Evolutionary conservation across 2,888 invertebrate species (phyloP).

Genomic region (Aricia artaxerxes): DNA sequence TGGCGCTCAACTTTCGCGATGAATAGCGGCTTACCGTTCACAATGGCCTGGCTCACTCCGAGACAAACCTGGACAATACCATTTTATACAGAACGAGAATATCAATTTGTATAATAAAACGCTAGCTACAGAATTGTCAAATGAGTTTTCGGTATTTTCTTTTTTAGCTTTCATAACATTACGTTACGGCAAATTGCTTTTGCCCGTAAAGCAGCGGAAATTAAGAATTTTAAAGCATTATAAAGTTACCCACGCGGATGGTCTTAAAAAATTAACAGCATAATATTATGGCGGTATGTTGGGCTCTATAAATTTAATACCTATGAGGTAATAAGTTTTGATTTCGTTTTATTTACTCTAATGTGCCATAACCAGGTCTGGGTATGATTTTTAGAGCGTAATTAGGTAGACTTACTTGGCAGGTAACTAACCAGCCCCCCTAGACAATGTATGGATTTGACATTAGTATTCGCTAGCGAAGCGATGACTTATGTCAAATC

Average conservation of each 20-base stretch:
- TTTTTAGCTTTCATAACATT: neutral
- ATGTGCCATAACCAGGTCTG: neutral
- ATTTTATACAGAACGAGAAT: slow-evolving; percentile 18
- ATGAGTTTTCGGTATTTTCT: slow-evolving; percentile 5
- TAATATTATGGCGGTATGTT: neutral
- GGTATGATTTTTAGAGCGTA: neutral
- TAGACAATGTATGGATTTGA: too few relatives aligned
- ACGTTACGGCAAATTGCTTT: neutral
- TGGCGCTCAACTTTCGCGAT: slow-evolving; percentile 81
- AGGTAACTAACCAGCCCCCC: neutral
- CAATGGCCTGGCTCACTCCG: slow-evolving; percentile 74
- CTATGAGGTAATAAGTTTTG: neutral
- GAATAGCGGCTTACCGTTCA: slow-evolving; percentile 74
- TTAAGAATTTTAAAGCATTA: neutral
- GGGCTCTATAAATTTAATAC: neutral
- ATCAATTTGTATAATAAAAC: slow-evolving; percentile 24
- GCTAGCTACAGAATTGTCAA: slow-evolving; percentile 29
- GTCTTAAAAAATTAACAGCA: neutral
- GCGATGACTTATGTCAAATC: too few relatives aligned
- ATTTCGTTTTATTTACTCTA: slow-evolving; percentile 2
- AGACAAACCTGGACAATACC: slow-evolving; percentile 63
- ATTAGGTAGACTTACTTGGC: neutral
- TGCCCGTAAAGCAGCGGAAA: neutral
- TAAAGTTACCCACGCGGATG: neutral
- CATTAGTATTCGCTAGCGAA: too few relatives aligned